These are phyloP conservation scores for Eristalis arbustorum DNA, from an alignment of 2,888 invertebrate genomes.

Conservation along the genomic window DNA sequence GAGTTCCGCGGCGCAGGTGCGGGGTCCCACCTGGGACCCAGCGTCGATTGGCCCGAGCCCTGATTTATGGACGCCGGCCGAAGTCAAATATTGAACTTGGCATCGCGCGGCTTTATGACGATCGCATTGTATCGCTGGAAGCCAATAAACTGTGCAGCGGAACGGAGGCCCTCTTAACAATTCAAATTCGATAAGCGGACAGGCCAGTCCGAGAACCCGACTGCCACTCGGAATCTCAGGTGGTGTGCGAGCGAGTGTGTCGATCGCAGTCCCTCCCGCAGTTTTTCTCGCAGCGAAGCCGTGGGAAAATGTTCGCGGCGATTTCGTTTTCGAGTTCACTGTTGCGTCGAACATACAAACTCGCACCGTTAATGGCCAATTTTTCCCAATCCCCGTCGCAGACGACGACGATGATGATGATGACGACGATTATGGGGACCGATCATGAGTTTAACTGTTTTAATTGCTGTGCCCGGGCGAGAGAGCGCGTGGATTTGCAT, in stretches of 20 bases:
- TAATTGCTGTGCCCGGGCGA: conserved; percentile 41
- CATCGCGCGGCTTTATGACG: conserved; percentile 33
- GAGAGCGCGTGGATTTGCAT: conserved; percentile 46
- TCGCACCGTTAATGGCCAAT: conserved; percentile 25
- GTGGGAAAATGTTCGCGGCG: conserved; percentile 49
- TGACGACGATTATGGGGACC: conserved; percentile 39
- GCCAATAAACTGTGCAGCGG: conserved; percentile 20
- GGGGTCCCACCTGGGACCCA: neutral
- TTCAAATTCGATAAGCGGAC: conserved; percentile 54
- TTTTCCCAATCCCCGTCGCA: conserved; percentile 22
- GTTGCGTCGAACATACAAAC: neutral
- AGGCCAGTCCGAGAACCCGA: neutral
- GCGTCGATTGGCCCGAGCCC: conserved; percentile 3
- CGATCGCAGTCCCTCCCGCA: conserved; percentile 41
- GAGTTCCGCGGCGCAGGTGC: neutral
- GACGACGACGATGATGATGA: conserved; percentile 3
- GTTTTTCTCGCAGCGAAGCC: conserved; percentile 24
- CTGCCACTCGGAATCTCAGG: neutral
- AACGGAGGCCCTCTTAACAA: conserved; percentile 32
- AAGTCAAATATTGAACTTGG: conserved; percentile 54
- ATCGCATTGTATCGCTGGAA: conserved; percentile 25
- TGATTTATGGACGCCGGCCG: conserved; percentile 32
- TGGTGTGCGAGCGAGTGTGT: neutral
- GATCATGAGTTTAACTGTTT: conserved; percentile 62
- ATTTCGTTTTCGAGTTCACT: neutral